Evolutionary conservation across 1,140 invertebrate genomes (phyloP).

Genomic region (Tetranychus cinnabarinus): DNA sequence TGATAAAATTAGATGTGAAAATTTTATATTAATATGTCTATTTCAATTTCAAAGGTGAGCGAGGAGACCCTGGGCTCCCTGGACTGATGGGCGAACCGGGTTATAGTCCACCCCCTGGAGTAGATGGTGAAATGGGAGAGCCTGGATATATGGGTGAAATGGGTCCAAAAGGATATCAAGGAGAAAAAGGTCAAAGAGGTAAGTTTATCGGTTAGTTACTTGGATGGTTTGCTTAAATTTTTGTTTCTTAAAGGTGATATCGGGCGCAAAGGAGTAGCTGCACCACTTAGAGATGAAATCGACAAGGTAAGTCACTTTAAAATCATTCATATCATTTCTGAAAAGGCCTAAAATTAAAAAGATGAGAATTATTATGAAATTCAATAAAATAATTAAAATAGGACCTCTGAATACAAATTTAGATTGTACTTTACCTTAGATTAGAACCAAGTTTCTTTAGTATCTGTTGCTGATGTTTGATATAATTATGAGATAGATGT

Average conservation of each 20-base stretch:
- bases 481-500: too few relatives aligned
- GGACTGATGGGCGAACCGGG: too few relatives aligned
- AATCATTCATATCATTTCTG: not conserved
- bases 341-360: too few relatives aligned
- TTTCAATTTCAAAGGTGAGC: not conserved
- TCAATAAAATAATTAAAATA: too few relatives aligned
- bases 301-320: not conserved
- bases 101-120: too few relatives aligned
- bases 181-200: not conserved
- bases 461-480: too few relatives aligned
- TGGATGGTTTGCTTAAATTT: not conserved
- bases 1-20: too few relatives aligned
- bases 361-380: too few relatives aligned
- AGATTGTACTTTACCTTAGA: too few relatives aligned
- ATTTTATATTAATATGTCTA: not conserved
- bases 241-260: not conserved
- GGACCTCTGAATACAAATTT: too few relatives aligned
- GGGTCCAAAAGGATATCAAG: not conserved
- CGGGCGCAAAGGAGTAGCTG: not conserved
- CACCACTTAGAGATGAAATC: not conserved
- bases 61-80: not conserved
- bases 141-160: not conserved
- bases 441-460: too few relatives aligned
- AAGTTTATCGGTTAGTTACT: not conserved
- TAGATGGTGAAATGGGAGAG: not conserved